phyloP scores from a whole-genome alignment of 2,888 invertebrate genomes.

The Hypolimnas misippus region DNA sequence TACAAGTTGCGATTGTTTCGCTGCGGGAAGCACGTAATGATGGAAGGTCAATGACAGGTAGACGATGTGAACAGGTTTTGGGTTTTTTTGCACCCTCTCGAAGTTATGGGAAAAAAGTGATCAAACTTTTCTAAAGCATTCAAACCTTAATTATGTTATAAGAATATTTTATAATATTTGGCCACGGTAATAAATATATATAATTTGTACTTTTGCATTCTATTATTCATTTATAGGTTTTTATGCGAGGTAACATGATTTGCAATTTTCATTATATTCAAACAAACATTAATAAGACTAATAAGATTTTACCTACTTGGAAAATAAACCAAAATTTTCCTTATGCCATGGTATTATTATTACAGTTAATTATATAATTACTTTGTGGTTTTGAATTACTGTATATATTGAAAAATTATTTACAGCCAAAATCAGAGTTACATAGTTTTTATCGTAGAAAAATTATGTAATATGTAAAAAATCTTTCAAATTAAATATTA shows the following conservation, averaged over 20 bases:
- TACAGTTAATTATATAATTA: not conserved
- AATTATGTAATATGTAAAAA: no score
- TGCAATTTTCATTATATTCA: constrained; percentile 1
- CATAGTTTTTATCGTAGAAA: no score
- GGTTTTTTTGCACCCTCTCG: not conserved
- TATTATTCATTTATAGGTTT: no score
- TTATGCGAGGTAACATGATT: not conserved
- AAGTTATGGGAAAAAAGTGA: not conserved
- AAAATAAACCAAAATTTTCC: not conserved
- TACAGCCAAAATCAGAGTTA: no score
- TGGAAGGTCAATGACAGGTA: not conserved
- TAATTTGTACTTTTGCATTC: no score
- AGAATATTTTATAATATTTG: no score
- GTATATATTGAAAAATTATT: no score
- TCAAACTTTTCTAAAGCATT: no score
- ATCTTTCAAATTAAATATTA: no score
- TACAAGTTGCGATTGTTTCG: not conserved
- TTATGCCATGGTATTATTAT: not conserved
- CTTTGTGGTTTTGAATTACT: not conserved
- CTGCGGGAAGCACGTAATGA: not conserved
- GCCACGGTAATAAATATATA: no score
- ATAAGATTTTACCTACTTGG: not conserved
- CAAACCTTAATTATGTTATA: no score
- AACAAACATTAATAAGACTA: not conserved
- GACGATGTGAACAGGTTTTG: not conserved